Percentiles rank a stretch among this genome's conserved stretches.
These are phyloP conservation scores for Trichogramma pretiosum DNA, from an alignment of 1,140 invertebrate genomes.

Conservation along the genomic window DNA sequence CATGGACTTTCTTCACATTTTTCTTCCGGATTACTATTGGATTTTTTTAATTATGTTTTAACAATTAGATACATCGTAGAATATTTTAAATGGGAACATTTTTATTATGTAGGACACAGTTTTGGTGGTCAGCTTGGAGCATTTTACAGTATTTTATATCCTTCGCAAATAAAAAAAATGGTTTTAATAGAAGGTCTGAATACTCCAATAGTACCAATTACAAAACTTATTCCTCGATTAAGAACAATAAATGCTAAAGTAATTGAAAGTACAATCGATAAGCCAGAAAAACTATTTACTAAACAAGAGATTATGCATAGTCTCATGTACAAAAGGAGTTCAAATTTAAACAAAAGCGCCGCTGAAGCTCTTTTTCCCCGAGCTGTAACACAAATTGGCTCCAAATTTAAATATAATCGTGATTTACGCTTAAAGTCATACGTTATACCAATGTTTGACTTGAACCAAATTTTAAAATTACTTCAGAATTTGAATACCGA, in stretches of 20 bases:
- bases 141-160: constrained; percentile 43
- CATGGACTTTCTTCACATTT: constrained; percentile 60
- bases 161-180: constrained; percentile 44
- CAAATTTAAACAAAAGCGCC: constrained; percentile 34
- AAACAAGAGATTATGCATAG: constrained; percentile 45
- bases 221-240: constrained; percentile 27
- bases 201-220: constrained; percentile 24
- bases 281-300: constrained; percentile 36
- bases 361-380: constrained; percentile 45
- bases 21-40: constrained; percentile 45
- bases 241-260: constrained; percentile 27
- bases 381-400: constrained; percentile 30
- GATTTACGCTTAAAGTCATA: constrained; percentile 32
- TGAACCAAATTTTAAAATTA: constrained; percentile 18
- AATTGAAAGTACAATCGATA: constrained; percentile 23
- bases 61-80: constrained; percentile 46
- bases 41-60: constrained; percentile 43
- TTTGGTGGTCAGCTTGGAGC: constrained; percentile 46
- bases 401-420: constrained; percentile 32
- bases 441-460: constrained; percentile 15
- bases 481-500: constrained; percentile 22
- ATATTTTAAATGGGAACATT: constrained; percentile 50
- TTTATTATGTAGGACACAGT: constrained; percentile 52
- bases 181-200: constrained; percentile 47
- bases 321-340: constrained; percentile 32